phyloP scores from a whole-genome alignment of 2,113 vertebrate species.

The Mandrillus leucophaeus region DNA sequence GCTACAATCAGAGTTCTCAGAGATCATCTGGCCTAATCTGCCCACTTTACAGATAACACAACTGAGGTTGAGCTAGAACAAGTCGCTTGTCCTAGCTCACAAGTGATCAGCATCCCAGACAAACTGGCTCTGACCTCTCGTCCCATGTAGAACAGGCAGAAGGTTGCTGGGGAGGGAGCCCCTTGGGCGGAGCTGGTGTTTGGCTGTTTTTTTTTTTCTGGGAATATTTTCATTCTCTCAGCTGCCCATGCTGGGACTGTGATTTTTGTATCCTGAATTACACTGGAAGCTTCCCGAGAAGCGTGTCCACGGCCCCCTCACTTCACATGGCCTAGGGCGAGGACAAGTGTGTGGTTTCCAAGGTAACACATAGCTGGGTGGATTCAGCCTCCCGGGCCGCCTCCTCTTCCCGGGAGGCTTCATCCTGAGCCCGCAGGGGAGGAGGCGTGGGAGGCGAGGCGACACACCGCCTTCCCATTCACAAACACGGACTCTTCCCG shows the following conservation, averaged over 20 bases:
- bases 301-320: neutral
- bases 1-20: neutral
- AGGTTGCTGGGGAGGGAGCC: no score
- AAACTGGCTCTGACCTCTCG: accelerated
- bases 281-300: neutral
- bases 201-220: neutral
- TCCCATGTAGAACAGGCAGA: accelerated
- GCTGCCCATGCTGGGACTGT: neutral
- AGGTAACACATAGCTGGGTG: neutral
- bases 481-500: neutral
- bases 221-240: neutral
- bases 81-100: neutral
- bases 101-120: neutral
- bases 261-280: neutral
- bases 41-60: neutral
- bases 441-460: neutral
- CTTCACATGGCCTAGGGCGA: neutral
- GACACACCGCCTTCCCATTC: neutral
- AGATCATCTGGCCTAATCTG: neutral
- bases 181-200: neutral
- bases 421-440: neutral
- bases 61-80: neutral
- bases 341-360: constrained; percentile 53
- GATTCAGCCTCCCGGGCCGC: neutral
- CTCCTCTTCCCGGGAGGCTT: neutral